Evolutionary conservation across 2,797 vertebrate species (phyloP), one percentile per base, ranked within the genome.

Genomic region (Moxostoma hubbsi): DNA sequence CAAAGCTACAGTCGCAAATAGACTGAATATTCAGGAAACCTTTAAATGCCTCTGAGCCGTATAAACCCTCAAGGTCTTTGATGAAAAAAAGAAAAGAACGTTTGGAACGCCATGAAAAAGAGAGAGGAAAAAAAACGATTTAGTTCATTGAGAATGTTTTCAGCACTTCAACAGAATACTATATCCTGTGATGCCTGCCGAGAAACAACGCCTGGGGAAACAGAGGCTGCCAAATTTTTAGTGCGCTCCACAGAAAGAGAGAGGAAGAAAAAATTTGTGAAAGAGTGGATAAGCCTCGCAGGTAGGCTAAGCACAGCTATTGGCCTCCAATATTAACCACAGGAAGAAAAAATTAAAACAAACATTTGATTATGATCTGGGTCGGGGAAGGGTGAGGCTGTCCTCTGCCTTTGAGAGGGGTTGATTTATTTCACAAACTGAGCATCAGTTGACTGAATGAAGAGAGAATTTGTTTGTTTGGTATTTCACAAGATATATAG

Each of bases 61-160:
- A 67, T 64, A 67, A 63, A 83, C 84, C 88, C 87, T 71, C 61
- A 59, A 86, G 86, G 81, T 80, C 81, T 64, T 79, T 68, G 82
- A 80, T 64, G 64, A 58, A 53, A 85, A 85, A 80, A 85, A 79
- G 81, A 66, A 77, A 63, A 55, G 57, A 78, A 58, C 8, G 18
- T 50, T 81, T 82, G 74, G 74, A 86, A 77, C 81, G 72, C 85
- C 84, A 88, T 91, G 88, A 90, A 90, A 88, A 89, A 89, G 84
- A 89, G 81, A 87, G 85, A 15, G 57, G 47, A 8, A 1, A 43
- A 13, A 16, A 64, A 90, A 86, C 83, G 64, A 81, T 81, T 85
- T 79, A 75, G 87, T 81, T 65, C 15, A 69, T 87, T 78, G 83
- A 85, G 83, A 89, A 83, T 84, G 36, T 67, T 76, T 73, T 72